A percentile compares a stretch with the other conserved stretches of the same genome.
These are phyloP conservation scores for Philhelius pedissequus DNA, from an alignment of 2,888 invertebrate genomes.

Conservation along the genomic window DNA sequence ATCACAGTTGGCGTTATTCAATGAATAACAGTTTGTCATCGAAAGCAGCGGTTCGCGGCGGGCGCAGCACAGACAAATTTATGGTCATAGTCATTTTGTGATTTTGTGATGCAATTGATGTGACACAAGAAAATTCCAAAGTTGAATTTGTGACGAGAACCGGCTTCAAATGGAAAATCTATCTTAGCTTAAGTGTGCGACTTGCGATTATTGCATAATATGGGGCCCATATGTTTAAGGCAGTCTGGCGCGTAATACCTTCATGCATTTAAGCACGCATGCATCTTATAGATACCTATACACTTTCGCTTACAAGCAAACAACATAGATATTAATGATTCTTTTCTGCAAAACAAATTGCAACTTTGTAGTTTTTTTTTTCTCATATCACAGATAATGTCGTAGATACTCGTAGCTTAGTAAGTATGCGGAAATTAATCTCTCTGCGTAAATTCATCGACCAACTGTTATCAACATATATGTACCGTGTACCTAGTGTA, in stretches of 20 bases:
- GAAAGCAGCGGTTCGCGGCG: too few relatives aligned
- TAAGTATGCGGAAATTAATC: conserved; percentile 57
- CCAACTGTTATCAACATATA: conserved; percentile 45
- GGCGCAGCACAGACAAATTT: neutral
- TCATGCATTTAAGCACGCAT: conserved; percentile 18
- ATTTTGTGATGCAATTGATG: conserved; percentile 55
- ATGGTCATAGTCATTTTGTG: conserved; percentile 32
- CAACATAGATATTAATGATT: neutral
- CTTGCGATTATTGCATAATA: conserved; percentile 32
- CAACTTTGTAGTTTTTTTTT: neutral
- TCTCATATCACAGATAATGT: neutral
- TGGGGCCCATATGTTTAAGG: neutral
- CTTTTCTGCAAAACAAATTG: neutral
- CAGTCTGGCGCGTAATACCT: neutral
- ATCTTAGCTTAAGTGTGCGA: neutral
- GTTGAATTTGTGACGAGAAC: conserved; percentile 5
- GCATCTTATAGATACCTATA: conserved; percentile 8
- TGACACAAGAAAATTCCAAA: conserved; percentile 58
- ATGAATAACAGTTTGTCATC: neutral
- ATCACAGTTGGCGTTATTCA: neutral
- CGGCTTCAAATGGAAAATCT: conserved; percentile 41
- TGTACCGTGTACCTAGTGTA: neutral
- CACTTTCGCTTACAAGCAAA: conserved; percentile 36
- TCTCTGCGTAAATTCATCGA: conserved; percentile 55
- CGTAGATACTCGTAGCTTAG: neutral